These are phyloP conservation scores for Bufotes viridis DNA, from an alignment of 2,797 vertebrate genomes.

Conservation along the genomic window DNA sequence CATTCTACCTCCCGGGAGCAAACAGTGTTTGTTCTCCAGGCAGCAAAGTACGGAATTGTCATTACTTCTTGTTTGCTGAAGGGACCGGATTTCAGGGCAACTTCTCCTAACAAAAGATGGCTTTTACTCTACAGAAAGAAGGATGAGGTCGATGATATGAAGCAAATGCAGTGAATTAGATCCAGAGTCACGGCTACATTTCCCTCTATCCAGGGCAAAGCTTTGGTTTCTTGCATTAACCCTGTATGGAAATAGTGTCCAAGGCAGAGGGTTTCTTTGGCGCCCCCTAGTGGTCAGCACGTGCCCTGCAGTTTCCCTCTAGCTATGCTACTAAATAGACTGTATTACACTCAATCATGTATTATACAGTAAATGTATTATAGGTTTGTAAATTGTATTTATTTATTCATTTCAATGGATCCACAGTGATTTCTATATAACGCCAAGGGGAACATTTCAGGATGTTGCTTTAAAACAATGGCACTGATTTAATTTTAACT, in stretches of 20 bases:
- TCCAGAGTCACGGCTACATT: not conserved
- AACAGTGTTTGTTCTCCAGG: constrained; percentile 9
- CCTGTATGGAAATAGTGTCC: not conserved
- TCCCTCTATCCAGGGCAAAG: not conserved
- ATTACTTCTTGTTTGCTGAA: constrained; percentile 16
- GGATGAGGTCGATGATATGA: not conserved
- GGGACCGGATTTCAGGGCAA: not conserved
- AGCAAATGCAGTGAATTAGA: not conserved
- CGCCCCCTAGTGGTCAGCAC: too few species aligned
- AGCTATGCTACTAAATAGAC: not conserved
- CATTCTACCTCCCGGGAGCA: constrained; percentile 16
- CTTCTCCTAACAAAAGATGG: not conserved
- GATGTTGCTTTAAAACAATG: too few species aligned
- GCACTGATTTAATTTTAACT: too few species aligned
- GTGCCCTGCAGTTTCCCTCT: too few species aligned
- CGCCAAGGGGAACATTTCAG: too few species aligned
- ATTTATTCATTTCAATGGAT: not conserved
- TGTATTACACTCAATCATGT: not conserved
- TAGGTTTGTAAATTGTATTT: not conserved
- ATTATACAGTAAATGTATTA: not conserved
- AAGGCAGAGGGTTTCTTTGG: not conserved
- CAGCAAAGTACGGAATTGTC: constrained; percentile 16
- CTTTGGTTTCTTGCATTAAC: not conserved
- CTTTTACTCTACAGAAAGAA: not conserved
- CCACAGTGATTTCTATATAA: too few species aligned